Evolutionary conservation across 2,113 vertebrate species (phyloP), one percentile per base, ranked within the genome.

Genomic region (Lynx canadensis): DNA sequence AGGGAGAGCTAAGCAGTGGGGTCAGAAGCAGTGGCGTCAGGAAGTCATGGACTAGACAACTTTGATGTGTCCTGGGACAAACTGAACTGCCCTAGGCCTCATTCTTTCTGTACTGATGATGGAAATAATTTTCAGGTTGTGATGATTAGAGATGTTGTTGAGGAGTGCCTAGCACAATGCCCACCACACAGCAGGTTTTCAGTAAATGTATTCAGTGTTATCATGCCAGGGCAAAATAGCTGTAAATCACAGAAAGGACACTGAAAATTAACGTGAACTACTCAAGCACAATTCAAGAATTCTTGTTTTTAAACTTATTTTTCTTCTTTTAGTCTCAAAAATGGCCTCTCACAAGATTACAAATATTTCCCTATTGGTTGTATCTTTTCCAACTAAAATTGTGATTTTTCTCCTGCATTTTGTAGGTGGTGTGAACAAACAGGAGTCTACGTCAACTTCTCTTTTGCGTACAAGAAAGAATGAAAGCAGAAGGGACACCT

Each of bases 151-250:
- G 52, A 84, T 48, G 68, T 2, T 84, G 7, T 25, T 21, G 27
- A 45, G 83, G 10, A 80, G 19, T 73, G 21, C 25, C 33, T 71
- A 73, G 27, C 68, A 96, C 66, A 92, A 66, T 41, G 33, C 86
- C 55, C 63, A n/a, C 31, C 74, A 87, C 4, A 80, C 0, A 94
- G 25, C 0, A 91, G 27, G 55, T 69, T 96, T 38, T 92, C 71
- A 92, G 55, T 52, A 87, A 96, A 82, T 60, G 19, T 85, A 41
- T 78, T 94, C 76, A 95, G 10, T 23, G n/a, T 45, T 50, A 94
- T 55, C 7, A 89, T 11, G 91, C 7, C 63, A 60, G 48, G 41
- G 71, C 31, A 91, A 89, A 96, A 87, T 4, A 82, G 41, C 60
- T 80, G 6, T 71, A 90, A 69, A 82, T 91, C 38, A 41, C 81